Conservation (phyloP, 2,797 vertebrate species). For the Petrocephalus schoutedeni region DNA sequence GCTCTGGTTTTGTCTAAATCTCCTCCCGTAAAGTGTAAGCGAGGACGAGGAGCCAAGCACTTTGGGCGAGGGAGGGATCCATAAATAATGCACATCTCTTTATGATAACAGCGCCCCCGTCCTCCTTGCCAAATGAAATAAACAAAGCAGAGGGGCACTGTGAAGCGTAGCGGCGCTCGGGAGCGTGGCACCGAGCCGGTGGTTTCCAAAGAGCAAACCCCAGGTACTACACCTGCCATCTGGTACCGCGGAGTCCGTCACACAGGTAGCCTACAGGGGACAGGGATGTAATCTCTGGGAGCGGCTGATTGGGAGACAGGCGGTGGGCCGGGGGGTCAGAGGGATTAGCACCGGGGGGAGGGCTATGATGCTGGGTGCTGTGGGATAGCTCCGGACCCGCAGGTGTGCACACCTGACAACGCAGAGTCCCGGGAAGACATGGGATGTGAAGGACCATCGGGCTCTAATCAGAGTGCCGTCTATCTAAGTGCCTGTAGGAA, state of each 20-base stretch:
- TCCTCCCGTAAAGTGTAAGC: neutral
- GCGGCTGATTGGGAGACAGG: constrained; percentile 10
- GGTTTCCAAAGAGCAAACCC: constrained; percentile 6
- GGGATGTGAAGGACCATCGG: neutral
- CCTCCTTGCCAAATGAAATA: neutral
- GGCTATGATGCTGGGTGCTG: neutral
- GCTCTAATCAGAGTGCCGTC: neutral
- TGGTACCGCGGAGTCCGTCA: constrained; percentile 3
- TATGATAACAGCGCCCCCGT: neutral
- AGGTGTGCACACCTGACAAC: constrained; percentile 18
- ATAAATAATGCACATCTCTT: constrained; percentile 10
- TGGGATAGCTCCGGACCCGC: constrained; percentile 4
- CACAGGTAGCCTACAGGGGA: constrained; percentile 16
- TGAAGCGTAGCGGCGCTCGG: neutral
- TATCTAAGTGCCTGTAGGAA: neutral
- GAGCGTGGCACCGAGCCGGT: neutral
- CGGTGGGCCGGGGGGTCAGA: constrained; percentile 6
- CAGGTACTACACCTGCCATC: constrained; percentile 9
- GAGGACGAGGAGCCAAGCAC: neutral
- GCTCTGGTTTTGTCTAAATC: constrained; percentile 3
- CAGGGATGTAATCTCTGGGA: constrained; percentile 24
- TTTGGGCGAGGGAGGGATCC: neutral
- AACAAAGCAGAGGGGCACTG: neutral
- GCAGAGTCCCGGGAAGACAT: neutral
- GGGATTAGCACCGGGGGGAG: constrained; percentile 17